Evolutionary conservation across 92 coral and sea anemone species (phyloP).

Genomic region (Chrysogorgia sp.): DNA sequence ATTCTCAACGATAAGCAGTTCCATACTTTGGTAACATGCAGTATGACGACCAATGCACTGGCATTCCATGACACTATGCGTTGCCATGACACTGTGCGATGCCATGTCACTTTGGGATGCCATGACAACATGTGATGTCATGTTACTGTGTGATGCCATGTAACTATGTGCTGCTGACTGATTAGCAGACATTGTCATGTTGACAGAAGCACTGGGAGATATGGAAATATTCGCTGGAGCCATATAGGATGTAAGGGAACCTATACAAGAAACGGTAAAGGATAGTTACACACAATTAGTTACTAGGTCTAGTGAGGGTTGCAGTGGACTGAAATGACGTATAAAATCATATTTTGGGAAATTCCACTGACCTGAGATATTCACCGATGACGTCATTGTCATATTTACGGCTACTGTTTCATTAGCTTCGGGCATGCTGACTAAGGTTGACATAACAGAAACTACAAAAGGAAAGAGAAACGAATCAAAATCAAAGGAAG

Average conservation of each 20-base stretch:
- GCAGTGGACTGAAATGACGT: too few species aligned
- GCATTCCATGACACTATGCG: too few species aligned
- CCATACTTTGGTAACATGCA: background rate
- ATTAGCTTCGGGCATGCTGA: background rate
- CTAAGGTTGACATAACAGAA: background rate
- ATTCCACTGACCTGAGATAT: background rate
- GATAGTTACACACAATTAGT: background rate
- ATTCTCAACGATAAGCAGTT: background rate
- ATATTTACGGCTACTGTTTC: background rate
- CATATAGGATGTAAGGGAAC: background rate
- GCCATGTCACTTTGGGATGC: too few species aligned
- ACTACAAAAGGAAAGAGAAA: background rate
- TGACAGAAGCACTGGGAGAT: background rate
- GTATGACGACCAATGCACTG: background rate
- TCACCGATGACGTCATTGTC: background rate
- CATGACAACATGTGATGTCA: too few species aligned
- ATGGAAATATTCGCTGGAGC: background rate
- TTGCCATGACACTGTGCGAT: too few species aligned
- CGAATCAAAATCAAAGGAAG: too few species aligned
- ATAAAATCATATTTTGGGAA: too few species aligned
- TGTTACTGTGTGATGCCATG: too few species aligned
- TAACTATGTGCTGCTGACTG: background rate
- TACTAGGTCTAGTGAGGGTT: too few species aligned
- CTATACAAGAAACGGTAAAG: background rate
- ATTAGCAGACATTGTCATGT: background rate